Base-by-base conservation (phyloP, 2,113 vertebrate species). In the Xenopus borealis region DNA sequence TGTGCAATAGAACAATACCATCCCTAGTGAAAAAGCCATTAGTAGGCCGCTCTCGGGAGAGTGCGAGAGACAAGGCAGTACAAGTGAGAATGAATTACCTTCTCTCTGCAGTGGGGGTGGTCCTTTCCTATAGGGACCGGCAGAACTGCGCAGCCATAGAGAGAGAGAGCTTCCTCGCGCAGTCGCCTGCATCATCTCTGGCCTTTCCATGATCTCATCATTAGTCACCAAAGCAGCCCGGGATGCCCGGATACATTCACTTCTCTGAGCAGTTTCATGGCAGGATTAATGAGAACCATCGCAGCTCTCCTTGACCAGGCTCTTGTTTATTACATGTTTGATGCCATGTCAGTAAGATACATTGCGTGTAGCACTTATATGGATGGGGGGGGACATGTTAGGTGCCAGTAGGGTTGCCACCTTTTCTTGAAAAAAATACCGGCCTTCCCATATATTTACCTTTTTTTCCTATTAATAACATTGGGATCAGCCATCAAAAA, bases 51-150 rank as follows among this genome's bases (percentile, higher is more conserved):
- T 77, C 74, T 77, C 61, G 23, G 74, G 74, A 77, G 67, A 70
- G 61, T 19, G 12, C 1, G 7, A 52, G 23, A 77, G 66, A 77
- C 74, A 77, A 69, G 74, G 20, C 67, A 23, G 67, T 70, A 77
- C 74, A 77, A 77, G 74, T 70, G 74, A 77, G 74, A 70, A 77
- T 77, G 74, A 57, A 77, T 77, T 69, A 65, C 74, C 62, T 77
- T 77, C 47, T 44, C 74, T 70, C 27, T 77, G 74, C 74, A 45
- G 67, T 58, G 74, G 74, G 74, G 74, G 74, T 68, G 69, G 74
- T 68, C 69, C 59, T 40, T 44, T 57, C 19, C 74, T 64, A 64
- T 77, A 70, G 74, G 74, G 74, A 77, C 67, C 52, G 12, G 52
- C 61, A 70, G 65, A 57, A 77, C 55, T 70, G 59, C 63, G 46